These are phyloP conservation scores for Syritta pipiens DNA, from an alignment of 2,888 invertebrate species.

Conservation along the genomic window DNA sequence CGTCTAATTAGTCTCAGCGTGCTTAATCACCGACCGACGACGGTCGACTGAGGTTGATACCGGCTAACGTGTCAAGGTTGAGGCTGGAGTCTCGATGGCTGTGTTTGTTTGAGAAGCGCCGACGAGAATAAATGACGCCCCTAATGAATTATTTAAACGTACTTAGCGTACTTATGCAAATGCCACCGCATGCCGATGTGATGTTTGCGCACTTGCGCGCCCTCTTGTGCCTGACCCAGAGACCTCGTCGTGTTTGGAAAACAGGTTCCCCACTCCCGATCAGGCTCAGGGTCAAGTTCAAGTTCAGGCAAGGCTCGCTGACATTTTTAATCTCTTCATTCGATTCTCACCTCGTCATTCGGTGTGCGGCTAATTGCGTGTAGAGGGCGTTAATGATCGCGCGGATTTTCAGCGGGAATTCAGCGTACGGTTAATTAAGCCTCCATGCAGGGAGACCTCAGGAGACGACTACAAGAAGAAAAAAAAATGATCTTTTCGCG, in stretches of 20 bases:
- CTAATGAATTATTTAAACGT: constrained; percentile 6
- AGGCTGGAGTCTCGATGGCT: constrained; percentile 4
- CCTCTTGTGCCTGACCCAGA: constrained; percentile 15
- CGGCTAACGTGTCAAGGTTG: constrained; percentile 53
- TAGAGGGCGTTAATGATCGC: constrained; percentile 28
- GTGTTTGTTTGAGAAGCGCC: neutral
- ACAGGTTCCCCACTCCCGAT: constrained; percentile 10
- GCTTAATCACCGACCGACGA: constrained; percentile 60
- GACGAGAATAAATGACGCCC: neutral
- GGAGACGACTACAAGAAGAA: too few relatives aligned
- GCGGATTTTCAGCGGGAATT: neutral
- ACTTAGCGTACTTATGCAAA: constrained; percentile 28
- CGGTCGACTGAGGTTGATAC: constrained; percentile 23
- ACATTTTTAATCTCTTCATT: constrained; percentile 6
- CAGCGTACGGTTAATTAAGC: constrained; percentile 14
- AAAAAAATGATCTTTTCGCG: constrained; percentile 7
- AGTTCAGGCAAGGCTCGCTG: constrained; percentile 14
- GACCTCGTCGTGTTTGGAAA: neutral
- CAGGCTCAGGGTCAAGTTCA: constrained; percentile 19
- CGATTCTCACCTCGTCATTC: neutral
- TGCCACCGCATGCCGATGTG: neutral
- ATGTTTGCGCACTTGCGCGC: neutral
- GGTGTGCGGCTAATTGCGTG: constrained; percentile 16
- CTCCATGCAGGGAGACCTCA: neutral
- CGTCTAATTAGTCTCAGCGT: constrained; percentile 48